Percentiles rank a stretch among this genome's conserved stretches.
Evolutionary conservation across 2,888 invertebrate species (phyloP).

Genomic region (Drosophila hamatofila): DNA sequence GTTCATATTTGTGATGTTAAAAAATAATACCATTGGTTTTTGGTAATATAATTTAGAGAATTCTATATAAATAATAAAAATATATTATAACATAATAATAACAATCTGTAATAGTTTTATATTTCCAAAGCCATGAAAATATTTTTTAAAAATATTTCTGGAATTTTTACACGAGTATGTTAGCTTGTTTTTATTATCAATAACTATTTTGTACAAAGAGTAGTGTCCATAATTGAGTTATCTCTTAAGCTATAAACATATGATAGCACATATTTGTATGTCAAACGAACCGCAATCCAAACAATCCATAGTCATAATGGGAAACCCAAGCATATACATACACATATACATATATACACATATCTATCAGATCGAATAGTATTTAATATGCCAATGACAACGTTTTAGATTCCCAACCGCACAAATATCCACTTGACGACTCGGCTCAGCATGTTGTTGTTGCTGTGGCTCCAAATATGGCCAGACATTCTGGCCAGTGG

Average conservation of each 20-base stretch:
- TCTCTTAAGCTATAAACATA: not conserved
- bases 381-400: constrained; percentile 74
- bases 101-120: not conserved
- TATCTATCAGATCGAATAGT: constrained; percentile 15
- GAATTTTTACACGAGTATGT: not conserved
- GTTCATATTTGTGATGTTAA: too few relatives aligned
- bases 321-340: constrained; percentile 8
- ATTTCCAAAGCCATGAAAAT: not conserved
- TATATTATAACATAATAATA: not conserved
- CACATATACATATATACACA: not conserved
- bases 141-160: constrained; percentile 1
- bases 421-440: constrained; percentile 59
- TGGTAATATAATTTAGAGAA: not conserved
- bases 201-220: not conserved
- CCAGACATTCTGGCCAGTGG: constrained; percentile 25
- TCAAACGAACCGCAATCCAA: constrained; percentile 27
- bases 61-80: not conserved
- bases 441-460: constrained; percentile 16
- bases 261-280: constrained; percentile 25
- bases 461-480: constrained; percentile 60
- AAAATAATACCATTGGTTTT: too few relatives aligned
- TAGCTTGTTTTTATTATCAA: not conserved
- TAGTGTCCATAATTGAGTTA: constrained; percentile 10
- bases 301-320: constrained; percentile 6
- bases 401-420: constrained; percentile 49